A percentile compares a stretch with the other conserved stretches of the same genome.
phyloP scores from a whole-genome alignment of 2,113 vertebrate genomes.

The cattle (Bos taurus) region DNA sequence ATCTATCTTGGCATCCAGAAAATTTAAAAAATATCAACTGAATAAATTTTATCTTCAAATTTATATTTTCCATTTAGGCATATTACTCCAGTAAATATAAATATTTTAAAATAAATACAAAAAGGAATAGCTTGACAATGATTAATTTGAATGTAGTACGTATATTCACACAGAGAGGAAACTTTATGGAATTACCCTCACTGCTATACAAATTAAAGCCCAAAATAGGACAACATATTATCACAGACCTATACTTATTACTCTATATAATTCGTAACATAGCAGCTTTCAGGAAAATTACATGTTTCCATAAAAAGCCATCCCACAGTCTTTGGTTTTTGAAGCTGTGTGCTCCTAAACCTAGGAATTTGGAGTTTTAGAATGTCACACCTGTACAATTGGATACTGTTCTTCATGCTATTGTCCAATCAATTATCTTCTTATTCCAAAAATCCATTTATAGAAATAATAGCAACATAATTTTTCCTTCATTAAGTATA shows the following conservation, averaged over 20 bases:
- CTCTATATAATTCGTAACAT: constrained; percentile 57
- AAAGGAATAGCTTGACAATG: not conserved
- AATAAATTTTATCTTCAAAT: not conserved
- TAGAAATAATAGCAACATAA: not conserved
- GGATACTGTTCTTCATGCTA: not conserved
- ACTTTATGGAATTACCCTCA: constrained; percentile 43
- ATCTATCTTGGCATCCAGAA: not conserved
- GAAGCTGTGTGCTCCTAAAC: constrained; percentile 13
- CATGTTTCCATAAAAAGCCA: constrained; percentile 63
- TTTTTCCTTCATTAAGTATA: not conserved
- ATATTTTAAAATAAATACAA: constrained; percentile 36
- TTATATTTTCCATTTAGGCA: not conserved
- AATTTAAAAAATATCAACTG: not conserved
- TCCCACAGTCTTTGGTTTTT: constrained; percentile 46
- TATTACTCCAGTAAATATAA: not conserved
- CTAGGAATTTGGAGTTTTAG: constrained; percentile 15
- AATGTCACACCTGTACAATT: constrained; percentile 37
- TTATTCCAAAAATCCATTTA: not conserved
- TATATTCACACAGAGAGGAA: constrained; percentile 31
- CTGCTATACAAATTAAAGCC: constrained; percentile 60
- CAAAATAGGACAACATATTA: constrained; percentile 63
- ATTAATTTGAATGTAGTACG: constrained; percentile 27
- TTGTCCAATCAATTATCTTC: not conserved
- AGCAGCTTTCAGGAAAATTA: constrained; percentile 62
- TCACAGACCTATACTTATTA: constrained; percentile 68